Evolutionary conservation across 2,888 invertebrate genomes (phyloP).

Genomic region (Pachliopta kotzebuea): DNA sequence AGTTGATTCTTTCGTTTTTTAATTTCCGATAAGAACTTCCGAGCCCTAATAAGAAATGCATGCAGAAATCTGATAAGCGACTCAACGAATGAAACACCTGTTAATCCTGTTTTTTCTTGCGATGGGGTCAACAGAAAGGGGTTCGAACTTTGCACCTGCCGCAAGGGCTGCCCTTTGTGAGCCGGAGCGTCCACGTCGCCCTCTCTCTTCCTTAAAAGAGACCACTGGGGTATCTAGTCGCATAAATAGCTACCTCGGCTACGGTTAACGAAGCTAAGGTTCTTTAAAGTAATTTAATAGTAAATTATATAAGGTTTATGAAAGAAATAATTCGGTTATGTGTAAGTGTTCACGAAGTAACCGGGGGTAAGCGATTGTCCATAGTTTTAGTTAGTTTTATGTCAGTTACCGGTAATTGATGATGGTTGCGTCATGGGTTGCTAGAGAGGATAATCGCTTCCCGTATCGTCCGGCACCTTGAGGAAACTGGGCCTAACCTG

Average conservation of each 20-base stretch:
- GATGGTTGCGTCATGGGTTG: too few species aligned
- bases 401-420: too few species aligned
- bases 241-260: conserved; percentile 1
- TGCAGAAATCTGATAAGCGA: conserved; percentile 30
- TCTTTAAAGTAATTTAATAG: background rate
- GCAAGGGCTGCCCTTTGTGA: conserved; percentile 2
- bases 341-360: too few species aligned
- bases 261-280: background rate
- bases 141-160: conserved; percentile 26
- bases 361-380: too few species aligned
- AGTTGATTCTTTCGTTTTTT: conserved; percentile 7
- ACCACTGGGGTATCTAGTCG: background rate
- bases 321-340: too few species aligned
- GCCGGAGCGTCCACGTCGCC: conserved; percentile 2
- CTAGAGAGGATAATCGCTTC: too few species aligned
- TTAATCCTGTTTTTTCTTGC: conserved; percentile 24
- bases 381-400: too few species aligned
- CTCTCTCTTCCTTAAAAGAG: background rate
- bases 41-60: conserved; percentile 26
- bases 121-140: conserved; percentile 25
- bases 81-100: conserved; percentile 27
- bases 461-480: too few species aligned
- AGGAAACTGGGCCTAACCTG: too few species aligned
- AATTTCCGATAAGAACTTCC: conserved; percentile 20
- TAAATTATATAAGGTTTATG: too few species aligned